Evolutionary conservation across 2,113 vertebrate genomes (phyloP).

Genomic region (Ranitomeya imitator): DNA sequence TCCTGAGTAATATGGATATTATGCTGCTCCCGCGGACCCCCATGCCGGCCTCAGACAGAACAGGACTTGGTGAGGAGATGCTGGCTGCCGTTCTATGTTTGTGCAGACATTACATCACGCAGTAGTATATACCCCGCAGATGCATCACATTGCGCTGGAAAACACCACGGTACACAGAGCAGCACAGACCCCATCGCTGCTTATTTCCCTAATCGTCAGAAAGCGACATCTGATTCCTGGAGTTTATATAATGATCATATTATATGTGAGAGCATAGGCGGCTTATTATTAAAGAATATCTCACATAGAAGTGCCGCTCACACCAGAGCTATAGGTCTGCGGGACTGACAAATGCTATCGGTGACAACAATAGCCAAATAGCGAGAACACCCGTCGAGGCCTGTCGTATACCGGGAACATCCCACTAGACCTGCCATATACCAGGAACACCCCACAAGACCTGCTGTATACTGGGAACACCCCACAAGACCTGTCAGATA

Average conservation of each 20-base stretch:
- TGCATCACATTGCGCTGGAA: conserved; percentile 45
- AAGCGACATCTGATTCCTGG: neutral
- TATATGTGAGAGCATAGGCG: neutral
- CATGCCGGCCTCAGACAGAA: conserved; percentile 48
- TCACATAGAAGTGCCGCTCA: no score
- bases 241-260: conserved; percentile 7
- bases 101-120: conserved; percentile 57
- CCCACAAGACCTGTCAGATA: no score
- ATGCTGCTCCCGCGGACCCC: conserved; percentile 31
- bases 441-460: no score
- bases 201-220: neutral
- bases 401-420: no score
- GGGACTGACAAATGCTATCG: no score
- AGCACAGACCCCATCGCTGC: neutral
- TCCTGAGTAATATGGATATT: neutral
- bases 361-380: no score
- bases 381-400: no score
- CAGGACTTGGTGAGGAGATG: conserved; percentile 44
- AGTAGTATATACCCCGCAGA: conserved; percentile 40
- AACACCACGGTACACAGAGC: conserved; percentile 21
- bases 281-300: neutral
- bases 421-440: no score
- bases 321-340: no score
- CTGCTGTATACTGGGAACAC: no score
- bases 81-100: conserved; percentile 50